A percentile compares a stretch with the other conserved stretches of the same genome.
Evolutionary conservation across 2,113 vertebrate genomes (phyloP).

Genomic region (Plectropomus leopardus): DNA sequence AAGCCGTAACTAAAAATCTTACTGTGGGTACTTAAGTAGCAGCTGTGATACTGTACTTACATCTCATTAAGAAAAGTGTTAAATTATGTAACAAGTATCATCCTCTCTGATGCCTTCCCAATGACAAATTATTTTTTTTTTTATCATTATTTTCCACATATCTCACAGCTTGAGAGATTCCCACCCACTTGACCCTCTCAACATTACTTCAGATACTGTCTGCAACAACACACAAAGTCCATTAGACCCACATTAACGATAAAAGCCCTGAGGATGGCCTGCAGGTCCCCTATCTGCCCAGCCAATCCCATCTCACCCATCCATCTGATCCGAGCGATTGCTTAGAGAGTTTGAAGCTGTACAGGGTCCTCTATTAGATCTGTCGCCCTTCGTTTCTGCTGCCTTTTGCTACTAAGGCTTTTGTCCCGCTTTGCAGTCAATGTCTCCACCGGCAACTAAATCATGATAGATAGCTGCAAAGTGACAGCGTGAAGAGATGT

Average conservation of each 20-base stretch:
- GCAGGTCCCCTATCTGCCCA: constrained; percentile 1
- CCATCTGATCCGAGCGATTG: constrained; percentile 40
- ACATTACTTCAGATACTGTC: constrained; percentile 24
- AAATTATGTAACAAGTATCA: neutral
- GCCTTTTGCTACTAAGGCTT: constrained; percentile 53
- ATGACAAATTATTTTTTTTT: neutral
- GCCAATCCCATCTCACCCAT: constrained; percentile 33
- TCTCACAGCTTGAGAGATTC: constrained; percentile 14
- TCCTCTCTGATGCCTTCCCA: neutral
- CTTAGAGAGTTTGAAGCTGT: constrained; percentile 21
- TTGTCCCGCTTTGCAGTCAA: constrained; percentile 70
- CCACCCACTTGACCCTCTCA: constrained; percentile 12
- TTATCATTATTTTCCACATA: neutral
- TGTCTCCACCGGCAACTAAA: constrained; percentile 59
- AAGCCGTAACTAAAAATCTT: neutral
- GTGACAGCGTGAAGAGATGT: constrained; percentile 34
- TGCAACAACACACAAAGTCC: constrained; percentile 55
- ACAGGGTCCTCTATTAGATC: constrained; percentile 52
- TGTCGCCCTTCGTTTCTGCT: constrained; percentile 45
- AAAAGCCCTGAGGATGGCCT: constrained; percentile 53
- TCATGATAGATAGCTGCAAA: constrained; percentile 65
- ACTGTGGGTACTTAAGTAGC: neutral
- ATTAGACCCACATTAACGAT: constrained; percentile 48
- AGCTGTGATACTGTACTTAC: neutral
- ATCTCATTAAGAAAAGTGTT: neutral